Evolutionary conservation across 2,797 vertebrate species (phyloP).

Genomic region (Dicrostonyx torquatus): DNA sequence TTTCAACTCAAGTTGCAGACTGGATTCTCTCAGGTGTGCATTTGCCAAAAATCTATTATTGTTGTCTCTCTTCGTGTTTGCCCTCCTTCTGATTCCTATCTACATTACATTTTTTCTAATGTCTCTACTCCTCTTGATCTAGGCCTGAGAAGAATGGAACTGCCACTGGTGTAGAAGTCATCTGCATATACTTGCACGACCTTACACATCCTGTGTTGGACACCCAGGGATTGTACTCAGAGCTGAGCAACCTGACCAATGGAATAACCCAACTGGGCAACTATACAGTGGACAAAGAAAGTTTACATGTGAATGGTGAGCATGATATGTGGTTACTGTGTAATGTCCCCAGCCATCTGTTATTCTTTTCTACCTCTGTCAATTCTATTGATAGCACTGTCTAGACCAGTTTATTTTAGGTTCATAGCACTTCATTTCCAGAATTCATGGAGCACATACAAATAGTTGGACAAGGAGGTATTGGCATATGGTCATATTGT

Average conservation of each 20-base stretch:
- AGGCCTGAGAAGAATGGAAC: constrained; percentile 23
- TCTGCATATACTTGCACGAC: constrained; percentile 30
- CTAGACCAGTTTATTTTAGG: neutral
- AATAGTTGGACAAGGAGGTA: neutral
- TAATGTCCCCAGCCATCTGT: neutral
- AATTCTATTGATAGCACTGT: neutral
- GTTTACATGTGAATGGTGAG: constrained; percentile 81
- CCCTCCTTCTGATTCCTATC: neutral
- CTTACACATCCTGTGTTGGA: constrained; percentile 57
- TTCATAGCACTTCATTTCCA: neutral
- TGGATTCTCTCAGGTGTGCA: constrained; percentile 79
- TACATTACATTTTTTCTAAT: neutral
- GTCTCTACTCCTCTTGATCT: neutral
- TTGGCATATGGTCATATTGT: neutral
- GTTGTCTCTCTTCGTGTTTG: neutral
- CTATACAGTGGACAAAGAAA: constrained; percentile 81
- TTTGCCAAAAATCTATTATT: neutral
- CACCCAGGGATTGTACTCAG: constrained; percentile 72
- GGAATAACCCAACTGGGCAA: constrained; percentile 74
- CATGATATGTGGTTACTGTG: neutral
- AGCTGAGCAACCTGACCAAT: constrained; percentile 79
- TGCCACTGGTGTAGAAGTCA: neutral
- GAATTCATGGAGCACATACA: neutral
- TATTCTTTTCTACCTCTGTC: neutral
- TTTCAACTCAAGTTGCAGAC: constrained; percentile 76